Conservation (phyloP, 2,797 vertebrate genomes). For the Sebastes minor region DNA sequence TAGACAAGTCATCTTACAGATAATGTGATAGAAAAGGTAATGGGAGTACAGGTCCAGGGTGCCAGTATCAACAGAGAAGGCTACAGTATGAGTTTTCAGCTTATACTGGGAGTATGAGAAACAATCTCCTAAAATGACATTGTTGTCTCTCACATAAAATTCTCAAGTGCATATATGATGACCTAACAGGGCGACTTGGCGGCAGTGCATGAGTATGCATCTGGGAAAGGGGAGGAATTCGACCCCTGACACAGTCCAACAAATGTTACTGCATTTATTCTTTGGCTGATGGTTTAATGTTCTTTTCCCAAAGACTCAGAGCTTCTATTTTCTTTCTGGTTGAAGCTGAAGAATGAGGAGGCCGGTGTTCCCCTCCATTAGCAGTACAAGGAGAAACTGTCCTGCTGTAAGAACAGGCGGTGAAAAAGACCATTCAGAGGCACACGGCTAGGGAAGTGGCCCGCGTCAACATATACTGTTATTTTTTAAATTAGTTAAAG, state of each 20-base stretch:
- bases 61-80: conserved; percentile 9
- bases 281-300: conserved; percentile 77
- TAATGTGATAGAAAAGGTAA: conserved; percentile 1
- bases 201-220: conserved; percentile 66
- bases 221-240: conserved; percentile 76
- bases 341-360: conserved; percentile 44
- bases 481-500: conserved; percentile 28
- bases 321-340: conserved; percentile 58
- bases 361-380: conserved; percentile 48
- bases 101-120: conserved; percentile 51
- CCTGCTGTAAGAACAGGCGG: conserved; percentile 34
- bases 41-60: background rate
- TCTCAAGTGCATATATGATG: conserved; percentile 60
- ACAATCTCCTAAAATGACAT: conserved; percentile 52
- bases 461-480: conserved; percentile 10
- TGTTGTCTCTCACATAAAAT: conserved; percentile 73
- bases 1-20: conserved; percentile 1
- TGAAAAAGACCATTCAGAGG: conserved; percentile 14
- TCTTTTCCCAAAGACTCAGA: conserved; percentile 73
- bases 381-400: conserved; percentile 21
- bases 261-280: conserved; percentile 74
- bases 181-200: conserved; percentile 63
- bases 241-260: conserved; percentile 75
- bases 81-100: background rate
- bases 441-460: background rate